phyloP scores from a whole-genome alignment of 2,797 vertebrate genomes.

The Gila robusta region DNA sequence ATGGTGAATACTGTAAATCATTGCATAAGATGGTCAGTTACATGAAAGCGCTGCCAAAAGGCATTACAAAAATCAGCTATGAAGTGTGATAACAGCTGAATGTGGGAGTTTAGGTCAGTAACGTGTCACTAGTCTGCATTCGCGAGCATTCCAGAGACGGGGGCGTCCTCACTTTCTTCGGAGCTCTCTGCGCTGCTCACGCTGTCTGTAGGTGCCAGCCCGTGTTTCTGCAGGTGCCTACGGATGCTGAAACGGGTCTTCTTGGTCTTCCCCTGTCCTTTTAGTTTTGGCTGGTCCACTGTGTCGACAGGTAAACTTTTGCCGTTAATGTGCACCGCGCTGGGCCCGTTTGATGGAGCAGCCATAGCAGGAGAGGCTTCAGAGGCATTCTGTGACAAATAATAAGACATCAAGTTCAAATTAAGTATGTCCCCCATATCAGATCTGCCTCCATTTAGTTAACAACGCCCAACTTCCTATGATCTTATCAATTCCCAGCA shows the following conservation, averaged over 20 bases:
- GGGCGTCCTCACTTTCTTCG: slow-evolving; percentile 81
- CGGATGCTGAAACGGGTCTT: slow-evolving; percentile 86
- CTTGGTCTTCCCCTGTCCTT: slow-evolving; percentile 80
- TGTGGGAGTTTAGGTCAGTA: slow-evolving; percentile 22
- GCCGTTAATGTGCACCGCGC: slow-evolving; percentile 57
- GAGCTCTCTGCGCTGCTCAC: slow-evolving; percentile 86
- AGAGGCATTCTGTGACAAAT: slow-evolving; percentile 56
- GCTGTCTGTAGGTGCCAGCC: slow-evolving; percentile 82
- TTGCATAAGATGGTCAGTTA: slow-evolving; percentile 35
- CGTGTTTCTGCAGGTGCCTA: slow-evolving; percentile 85
- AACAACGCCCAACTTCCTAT: background rate
- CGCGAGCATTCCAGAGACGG: background rate
- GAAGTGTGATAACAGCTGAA: slow-evolving; percentile 33
- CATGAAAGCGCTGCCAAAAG: slow-evolving; percentile 10
- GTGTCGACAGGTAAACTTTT: slow-evolving; percentile 65
- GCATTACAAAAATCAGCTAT: background rate
- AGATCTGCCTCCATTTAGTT: background rate
- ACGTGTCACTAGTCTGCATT: background rate
- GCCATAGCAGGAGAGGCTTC: slow-evolving; percentile 36
- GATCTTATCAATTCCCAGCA: background rate
- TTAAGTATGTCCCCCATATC: background rate
- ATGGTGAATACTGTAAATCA: slow-evolving; percentile 7
- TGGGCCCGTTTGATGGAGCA: slow-evolving; percentile 45
- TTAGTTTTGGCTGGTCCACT: slow-evolving; percentile 82
- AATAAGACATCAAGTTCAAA: background rate